phyloP scores from a whole-genome alignment of 2,113 vertebrate species.

The Meles meles region DNA sequence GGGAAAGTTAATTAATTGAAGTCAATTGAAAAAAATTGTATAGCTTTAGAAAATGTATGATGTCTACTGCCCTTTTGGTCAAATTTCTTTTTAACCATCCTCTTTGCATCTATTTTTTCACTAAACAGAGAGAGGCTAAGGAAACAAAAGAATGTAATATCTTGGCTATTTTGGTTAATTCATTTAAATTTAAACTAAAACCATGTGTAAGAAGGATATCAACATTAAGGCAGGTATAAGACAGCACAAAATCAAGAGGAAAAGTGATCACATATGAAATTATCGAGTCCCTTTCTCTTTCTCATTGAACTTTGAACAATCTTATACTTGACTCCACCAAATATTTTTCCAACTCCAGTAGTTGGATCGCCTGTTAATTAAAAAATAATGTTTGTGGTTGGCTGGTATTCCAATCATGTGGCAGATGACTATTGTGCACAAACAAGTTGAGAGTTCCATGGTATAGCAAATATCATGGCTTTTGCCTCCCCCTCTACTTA shows the following conservation, averaged over 20 bases:
- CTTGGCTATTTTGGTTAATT: not conserved
- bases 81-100: not conserved
- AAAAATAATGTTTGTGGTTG: constrained; percentile 63
- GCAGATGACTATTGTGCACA: not conserved
- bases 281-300: constrained; percentile 3
- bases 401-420: constrained; percentile 35
- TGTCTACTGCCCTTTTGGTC: not conserved
- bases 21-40: constrained; percentile 33
- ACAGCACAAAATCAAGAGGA: not conserved
- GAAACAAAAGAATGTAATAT: not conserved
- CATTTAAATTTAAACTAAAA: constrained; percentile 41
- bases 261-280: not conserved
- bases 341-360: constrained; percentile 68
- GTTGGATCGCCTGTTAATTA: constrained; percentile 64
- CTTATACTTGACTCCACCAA: not conserved
- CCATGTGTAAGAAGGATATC: not conserved
- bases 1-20: constrained; percentile 30
- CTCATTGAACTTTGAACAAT: constrained; percentile 44
- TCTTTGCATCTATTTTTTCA: not conserved
- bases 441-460: constrained; percentile 6
- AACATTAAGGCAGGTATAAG: not conserved
- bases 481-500: not conserved
- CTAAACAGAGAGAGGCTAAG: not conserved
- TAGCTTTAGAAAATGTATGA: not conserved
- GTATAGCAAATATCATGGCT: not conserved